Evolutionary conservation across 2,888 invertebrate species (phyloP), one percentile per base, ranked within the genome.

Genomic region (Parthenolecanium corni): DNA sequence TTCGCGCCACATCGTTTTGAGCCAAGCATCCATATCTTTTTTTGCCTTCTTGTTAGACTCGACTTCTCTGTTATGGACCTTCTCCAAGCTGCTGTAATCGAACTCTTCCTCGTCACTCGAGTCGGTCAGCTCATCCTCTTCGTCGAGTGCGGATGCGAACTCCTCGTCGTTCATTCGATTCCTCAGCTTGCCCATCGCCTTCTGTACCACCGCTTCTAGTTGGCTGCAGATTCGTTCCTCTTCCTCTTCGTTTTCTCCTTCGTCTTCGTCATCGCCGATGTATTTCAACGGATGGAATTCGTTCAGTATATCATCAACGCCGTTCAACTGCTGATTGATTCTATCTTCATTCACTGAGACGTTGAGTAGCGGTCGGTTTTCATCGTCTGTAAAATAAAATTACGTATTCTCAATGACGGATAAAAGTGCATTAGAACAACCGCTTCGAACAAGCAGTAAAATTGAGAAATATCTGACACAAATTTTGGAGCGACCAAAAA

Each of bases 201-300:
- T 46, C 14, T 61, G 49, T 18, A 36, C 14, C 23, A 61, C 36
- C 12, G 38, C 2, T n/a, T 51, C 51, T 16, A 61, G 40, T 20
- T 49, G 16, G 6, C 14, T 14, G 1, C 14, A 6, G 36, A 61
- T 51, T n/a, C 61, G 36, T 14, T 61, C n/a, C 14, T 61, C 61
- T 51, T 61, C 61, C 9, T 1, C 20, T 3, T 40, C 51, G 21
- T 51, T 42, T 5, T 54, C 51, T 2, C 23, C 49, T 2, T 61
- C 40, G 11, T 23, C 51, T 1, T 61, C 61, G 3, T 38, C 61
- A 18, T 61, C 38, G 6, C 47, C 58, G 36, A 23, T 36, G 18
- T 49, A 40, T 38, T 51, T 51, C 40, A 61, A 3, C 16, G 61
- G 61, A 23, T 61, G 49, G 11, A 40, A 51, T 23, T 61, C 61